Evolutionary conservation across 2,113 vertebrate genomes (phyloP), one percentile per base, ranked within the genome.

Genomic region (Todiramphus chloris): DNA sequence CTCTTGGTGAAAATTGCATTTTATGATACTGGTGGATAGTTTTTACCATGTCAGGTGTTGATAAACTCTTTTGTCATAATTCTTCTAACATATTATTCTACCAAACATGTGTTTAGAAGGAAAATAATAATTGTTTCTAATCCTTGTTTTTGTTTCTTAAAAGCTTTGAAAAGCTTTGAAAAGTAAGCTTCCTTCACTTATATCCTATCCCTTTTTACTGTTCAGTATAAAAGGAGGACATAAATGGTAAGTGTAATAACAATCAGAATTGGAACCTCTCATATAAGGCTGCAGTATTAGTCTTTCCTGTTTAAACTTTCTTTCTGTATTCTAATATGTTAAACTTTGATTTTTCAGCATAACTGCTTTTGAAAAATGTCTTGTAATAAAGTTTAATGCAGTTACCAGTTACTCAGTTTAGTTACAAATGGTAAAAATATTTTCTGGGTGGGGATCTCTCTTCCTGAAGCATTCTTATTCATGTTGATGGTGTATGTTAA

Each of bases 201-300:
- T 60, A 92, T 86, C 79, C 83, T 97, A 79, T 83, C 27, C 62
- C 79, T 95, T 97, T 97, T 97, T 94, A 97, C 77, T 94, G 83
- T 95, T 98, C 85, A 96, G 6, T 98, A 56, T 97, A 93, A 97
- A 96, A 92, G 95, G 69, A 94, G 82, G 91, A 95, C 64, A 83
- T 93, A 95, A 93, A 95, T 96, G 97, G 97, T 98, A 98, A 98
- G 97, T 98, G 90, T 68, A 41, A 4, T 35, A n/a, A 51, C 56
- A 78, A 27, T 23, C 39, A 68, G 60, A 90, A 16, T 4, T 94
- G 76, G 43, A 77, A 68, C 13, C 16, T 92, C 21, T 89, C n/a
- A 10, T 41, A 9, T 8, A 69, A 77, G 46, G 18, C 55, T 90
- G 66, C n/a, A 59, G n/a, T 74, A 23, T 77, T 48, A 80, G 76